Percentiles rank a stretch among this genome's conserved stretches.
These are phyloP conservation scores for Euplexia lucipara DNA, from an alignment of 2,888 invertebrate genomes.

Conservation along the genomic window DNA sequence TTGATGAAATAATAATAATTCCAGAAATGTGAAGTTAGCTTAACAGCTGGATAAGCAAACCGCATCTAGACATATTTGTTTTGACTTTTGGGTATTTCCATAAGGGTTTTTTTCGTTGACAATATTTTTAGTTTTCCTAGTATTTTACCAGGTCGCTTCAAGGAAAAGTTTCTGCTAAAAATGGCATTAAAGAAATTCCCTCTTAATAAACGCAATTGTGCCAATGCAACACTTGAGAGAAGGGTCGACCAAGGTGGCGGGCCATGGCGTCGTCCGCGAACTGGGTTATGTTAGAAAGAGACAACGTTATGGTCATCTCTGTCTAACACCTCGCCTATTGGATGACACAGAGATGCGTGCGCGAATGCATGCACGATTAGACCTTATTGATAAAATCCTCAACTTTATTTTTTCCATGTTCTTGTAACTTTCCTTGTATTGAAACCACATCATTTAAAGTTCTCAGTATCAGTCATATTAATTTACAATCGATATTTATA, in stretches of 20 bases:
- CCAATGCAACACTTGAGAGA: slow-evolving; percentile 74
- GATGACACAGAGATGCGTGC: slow-evolving; percentile 63
- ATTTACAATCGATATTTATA: slow-evolving; percentile 26
- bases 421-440: slow-evolving; percentile 28
- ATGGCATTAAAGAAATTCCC: slow-evolving; percentile 46
- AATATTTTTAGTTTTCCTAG: not conserved
- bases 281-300: slow-evolving; percentile 79
- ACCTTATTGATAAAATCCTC: slow-evolving; percentile 60
- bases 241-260: slow-evolving; percentile 79
- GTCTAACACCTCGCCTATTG: slow-evolving; percentile 69
- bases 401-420: slow-evolving; percentile 10
- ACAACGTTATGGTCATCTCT: slow-evolving; percentile 70
- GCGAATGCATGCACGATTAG: slow-evolving; percentile 67
- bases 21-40: not conserved
- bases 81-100: not conserved
- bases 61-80: not conserved
- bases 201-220: slow-evolving; percentile 69
- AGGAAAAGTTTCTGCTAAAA: slow-evolving; percentile 26
- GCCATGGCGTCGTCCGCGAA: slow-evolving; percentile 75
- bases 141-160: not conserved
- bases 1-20: slow-evolving; percentile 6
- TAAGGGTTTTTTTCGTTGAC: not conserved
- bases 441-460: slow-evolving; percentile 21
- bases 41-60: not conserved
- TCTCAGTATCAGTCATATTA: slow-evolving; percentile 5